phyloP scores from a whole-genome alignment of 2,113 vertebrate species.

The Rhineura floridana region DNA sequence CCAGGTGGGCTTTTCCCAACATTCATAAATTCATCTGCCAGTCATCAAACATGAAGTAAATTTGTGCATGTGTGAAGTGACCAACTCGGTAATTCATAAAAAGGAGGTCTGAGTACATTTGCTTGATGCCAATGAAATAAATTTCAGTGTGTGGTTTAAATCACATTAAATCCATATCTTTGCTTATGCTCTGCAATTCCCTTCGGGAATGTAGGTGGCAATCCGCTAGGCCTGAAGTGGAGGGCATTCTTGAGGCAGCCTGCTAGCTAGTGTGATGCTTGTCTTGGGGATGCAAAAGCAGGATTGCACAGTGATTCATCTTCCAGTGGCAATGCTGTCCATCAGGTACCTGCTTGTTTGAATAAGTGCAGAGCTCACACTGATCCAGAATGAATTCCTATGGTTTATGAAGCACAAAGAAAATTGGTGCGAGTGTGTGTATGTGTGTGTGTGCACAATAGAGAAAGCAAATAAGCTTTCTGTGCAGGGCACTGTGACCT shows the following conservation, averaged over 20 bases:
- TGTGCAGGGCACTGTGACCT: neutral
- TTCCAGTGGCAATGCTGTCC: fast-evolving
- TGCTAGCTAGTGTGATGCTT: neutral
- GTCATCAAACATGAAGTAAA: neutral
- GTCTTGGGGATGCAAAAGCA: fast-evolving
- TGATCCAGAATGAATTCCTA: constrained; percentile 60
- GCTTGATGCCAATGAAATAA: neutral
- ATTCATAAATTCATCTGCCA: neutral
- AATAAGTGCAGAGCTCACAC: constrained; percentile 55
- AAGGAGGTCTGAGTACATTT: neutral
- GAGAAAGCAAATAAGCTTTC: neutral
- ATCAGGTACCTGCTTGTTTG: neutral
- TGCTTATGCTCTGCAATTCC: neutral
- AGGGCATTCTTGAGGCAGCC: neutral
- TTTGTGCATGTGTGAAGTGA: neutral
- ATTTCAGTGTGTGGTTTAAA: neutral
- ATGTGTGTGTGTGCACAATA: neutral
- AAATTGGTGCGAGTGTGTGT: neutral
- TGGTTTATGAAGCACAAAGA: constrained; percentile 42
- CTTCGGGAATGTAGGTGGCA: fast-evolving
- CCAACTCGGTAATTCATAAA: neutral
- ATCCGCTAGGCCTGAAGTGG: fast-evolving
- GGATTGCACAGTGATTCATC: neutral
- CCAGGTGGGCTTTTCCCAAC: neutral
- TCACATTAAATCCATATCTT: neutral